A percentile compares a stretch with the other conserved stretches of the same genome.
Conservation (phyloP, 1,140 invertebrate species). For the Diprion similis region DNA sequence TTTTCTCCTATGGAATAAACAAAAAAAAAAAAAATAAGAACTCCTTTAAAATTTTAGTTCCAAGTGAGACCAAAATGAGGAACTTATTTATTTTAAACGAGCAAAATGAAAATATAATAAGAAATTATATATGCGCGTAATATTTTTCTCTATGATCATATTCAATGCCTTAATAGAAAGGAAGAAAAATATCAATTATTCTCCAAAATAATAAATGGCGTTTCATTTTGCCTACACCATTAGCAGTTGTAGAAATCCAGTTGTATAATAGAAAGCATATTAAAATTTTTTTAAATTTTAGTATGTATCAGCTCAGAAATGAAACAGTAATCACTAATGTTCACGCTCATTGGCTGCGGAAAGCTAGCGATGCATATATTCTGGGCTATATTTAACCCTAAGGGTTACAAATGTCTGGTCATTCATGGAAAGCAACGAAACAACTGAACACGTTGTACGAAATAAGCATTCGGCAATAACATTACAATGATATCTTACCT, state of each 20-base stretch:
- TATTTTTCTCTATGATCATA: too few species aligned
- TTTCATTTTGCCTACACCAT: not conserved
- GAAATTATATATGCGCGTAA: too few species aligned
- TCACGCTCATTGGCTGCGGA: not conserved
- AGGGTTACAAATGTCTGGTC: not conserved
- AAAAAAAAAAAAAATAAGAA: constrained; percentile 28
- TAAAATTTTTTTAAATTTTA: not conserved
- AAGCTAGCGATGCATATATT: not conserved
- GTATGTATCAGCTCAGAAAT: not conserved
- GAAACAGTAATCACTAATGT: constrained; percentile 2
- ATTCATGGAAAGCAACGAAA: not conserved
- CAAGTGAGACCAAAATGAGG: too few species aligned
- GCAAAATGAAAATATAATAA: too few species aligned
- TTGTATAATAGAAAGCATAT: not conserved
- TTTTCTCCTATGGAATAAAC: constrained; percentile 78
- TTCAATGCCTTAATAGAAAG: too few species aligned
- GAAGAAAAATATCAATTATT: too few species aligned
- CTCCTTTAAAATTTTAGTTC: too few species aligned
- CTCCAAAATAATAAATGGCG: too few species aligned
- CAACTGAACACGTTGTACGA: not conserved
- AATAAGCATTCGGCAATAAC: not conserved
- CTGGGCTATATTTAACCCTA: not conserved
- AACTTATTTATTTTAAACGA: too few species aligned
- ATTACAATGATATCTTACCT: constrained; percentile 56
- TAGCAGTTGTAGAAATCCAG: not conserved